phyloP scores from a whole-genome alignment of 2,888 invertebrate genomes.

The Patella caerulea region DNA sequence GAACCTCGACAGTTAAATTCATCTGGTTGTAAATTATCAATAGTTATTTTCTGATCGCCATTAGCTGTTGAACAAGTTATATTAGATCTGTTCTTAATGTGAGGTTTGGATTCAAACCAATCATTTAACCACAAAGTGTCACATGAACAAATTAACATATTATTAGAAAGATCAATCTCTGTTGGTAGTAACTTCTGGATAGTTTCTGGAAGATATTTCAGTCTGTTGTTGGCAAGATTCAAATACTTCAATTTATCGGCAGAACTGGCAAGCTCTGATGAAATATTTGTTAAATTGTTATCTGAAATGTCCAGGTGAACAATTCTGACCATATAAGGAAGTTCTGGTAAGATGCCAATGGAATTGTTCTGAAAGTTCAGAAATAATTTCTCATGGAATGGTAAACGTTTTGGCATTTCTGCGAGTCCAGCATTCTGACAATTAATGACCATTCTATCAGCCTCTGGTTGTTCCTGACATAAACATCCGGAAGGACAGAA shows the following conservation, averaged over 20 bases:
- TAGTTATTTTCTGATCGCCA: too few relatives aligned
- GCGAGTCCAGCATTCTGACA: background rate
- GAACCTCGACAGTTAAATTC: too few relatives aligned
- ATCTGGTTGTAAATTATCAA: too few relatives aligned
- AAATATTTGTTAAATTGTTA: background rate
- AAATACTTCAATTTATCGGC: background rate
- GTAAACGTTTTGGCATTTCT: background rate
- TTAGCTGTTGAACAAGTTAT: background rate
- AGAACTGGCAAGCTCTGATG: background rate
- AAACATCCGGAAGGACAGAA: background rate
- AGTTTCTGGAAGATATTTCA: background rate
- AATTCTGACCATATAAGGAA: background rate
- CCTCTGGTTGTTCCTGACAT: background rate
- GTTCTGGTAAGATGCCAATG: background rate
- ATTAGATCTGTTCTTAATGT: background rate
- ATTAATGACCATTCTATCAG: background rate
- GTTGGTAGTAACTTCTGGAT: background rate
- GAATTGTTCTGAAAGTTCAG: background rate
- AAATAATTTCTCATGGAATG: background rate
- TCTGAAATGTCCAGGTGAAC: background rate
- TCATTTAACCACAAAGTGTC: background rate
- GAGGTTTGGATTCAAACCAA: background rate
- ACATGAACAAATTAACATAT: background rate
- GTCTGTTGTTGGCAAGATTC: background rate
- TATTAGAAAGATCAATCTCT: background rate